Evolutionary conservation across 30 jellyfish, hydroid and myxozoan species (phyloP).

Genomic region (Hydra vulgaris): DNA sequence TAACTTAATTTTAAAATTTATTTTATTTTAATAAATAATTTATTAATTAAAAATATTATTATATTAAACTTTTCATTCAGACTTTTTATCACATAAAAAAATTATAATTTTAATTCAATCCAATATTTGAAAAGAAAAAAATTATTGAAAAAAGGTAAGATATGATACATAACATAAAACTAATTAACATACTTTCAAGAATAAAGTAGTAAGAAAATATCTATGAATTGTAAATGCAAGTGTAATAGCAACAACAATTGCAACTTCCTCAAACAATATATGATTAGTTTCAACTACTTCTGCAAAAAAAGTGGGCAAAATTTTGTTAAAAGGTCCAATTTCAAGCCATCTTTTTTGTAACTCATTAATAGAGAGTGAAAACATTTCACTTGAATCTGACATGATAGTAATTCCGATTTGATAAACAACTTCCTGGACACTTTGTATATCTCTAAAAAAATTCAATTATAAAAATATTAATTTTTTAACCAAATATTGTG

Average conservation of each 20-base stretch:
- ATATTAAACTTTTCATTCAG: no score
- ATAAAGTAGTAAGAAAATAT: neutral
- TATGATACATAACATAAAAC: neutral
- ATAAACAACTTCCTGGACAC: no score
- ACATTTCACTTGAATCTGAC: conserved; percentile 12
- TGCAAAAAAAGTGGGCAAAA: conserved; percentile 27
- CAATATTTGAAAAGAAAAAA: neutral
- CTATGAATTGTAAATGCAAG: conserved; percentile 36
- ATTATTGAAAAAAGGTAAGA: neutral
- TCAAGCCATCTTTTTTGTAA: conserved; percentile 45
- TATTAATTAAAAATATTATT: no score
- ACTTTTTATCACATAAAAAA: no score
- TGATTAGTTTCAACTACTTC: conserved; percentile 31
- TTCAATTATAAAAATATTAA: no score
- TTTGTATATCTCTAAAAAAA: no score
- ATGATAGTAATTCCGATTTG: neutral
- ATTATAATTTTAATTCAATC: no score
- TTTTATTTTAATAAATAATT: no score
- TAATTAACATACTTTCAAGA: conserved; percentile 32
- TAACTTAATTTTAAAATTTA: no score
- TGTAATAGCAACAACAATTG: conserved; percentile 16
- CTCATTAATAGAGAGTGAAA: conserved; percentile 32
- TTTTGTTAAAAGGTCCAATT: conserved; percentile 20
- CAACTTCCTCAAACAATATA: conserved; percentile 22
- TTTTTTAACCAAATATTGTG: no score